Percentiles rank a stretch among this genome's conserved stretches.
Conservation (phyloP, 53 echinoderm and acorn worm genomes). For the Henricia sp. region DNA sequence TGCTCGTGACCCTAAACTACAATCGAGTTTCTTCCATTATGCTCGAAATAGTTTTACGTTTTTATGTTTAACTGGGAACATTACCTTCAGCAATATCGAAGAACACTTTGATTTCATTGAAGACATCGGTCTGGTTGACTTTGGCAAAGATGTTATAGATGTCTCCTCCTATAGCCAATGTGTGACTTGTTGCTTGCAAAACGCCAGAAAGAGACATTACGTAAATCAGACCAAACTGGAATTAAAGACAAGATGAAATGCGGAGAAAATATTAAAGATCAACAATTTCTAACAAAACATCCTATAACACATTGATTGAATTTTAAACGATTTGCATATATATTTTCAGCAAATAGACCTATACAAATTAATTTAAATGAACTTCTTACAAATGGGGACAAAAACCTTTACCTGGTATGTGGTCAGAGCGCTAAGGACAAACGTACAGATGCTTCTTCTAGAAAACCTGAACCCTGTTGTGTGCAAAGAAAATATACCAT, state of each 20-base stretch:
- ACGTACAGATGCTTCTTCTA: conserved; percentile 75
- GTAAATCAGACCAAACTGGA: conserved; percentile 35
- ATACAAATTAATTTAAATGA: no score
- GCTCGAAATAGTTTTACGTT: no score
- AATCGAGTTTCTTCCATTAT: no score
- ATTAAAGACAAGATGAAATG: no score
- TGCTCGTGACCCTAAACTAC: no score
- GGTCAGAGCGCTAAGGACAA: conserved; percentile 66
- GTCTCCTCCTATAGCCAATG: not conserved
- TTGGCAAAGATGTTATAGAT: conserved; percentile 16
- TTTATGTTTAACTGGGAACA: no score
- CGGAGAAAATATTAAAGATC: no score
- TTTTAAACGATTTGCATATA: no score
- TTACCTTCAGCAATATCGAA: conserved; percentile 44
- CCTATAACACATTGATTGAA: no score
- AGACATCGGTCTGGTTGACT: conserved; percentile 7
- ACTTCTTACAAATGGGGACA: no score
- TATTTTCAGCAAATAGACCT: no score
- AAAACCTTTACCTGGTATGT: conserved; percentile 73
- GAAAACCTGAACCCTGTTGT: conserved; percentile 83
- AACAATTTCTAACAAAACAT: no score
- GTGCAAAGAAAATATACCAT: not conserved
- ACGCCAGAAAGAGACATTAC: conserved; percentile 6
- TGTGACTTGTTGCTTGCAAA: not conserved
- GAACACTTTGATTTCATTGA: conserved; percentile 13